These are phyloP conservation scores for Gryllus bimaculatus DNA, from an alignment of 1,140 invertebrate genomes.

Conservation along the genomic window DNA sequence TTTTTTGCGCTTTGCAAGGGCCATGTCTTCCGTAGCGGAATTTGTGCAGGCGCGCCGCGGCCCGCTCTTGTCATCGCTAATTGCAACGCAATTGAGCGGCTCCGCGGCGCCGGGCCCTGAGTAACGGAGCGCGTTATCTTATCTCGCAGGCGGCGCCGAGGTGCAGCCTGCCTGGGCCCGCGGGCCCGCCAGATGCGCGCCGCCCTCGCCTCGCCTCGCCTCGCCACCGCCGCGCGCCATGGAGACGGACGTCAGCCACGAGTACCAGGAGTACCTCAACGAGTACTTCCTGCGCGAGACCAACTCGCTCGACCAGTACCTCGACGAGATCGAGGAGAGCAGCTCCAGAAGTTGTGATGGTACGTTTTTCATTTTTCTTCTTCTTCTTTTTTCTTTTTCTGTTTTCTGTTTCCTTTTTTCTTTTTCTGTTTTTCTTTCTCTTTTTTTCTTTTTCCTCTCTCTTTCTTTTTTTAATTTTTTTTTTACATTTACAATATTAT, in stretches of 20 bases:
- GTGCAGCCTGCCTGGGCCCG: no score
- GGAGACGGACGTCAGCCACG: conserved; percentile 31
- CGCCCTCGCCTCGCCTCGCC: no score
- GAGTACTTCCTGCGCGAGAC: conserved; percentile 37
- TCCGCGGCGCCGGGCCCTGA: neutral
- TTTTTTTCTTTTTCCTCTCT: neutral
- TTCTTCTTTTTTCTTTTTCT: neutral
- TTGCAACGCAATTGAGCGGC: no score
- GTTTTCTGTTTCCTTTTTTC: neutral
- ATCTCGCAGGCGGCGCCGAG: neutral
- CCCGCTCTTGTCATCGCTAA: no score
- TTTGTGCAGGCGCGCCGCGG: no score
- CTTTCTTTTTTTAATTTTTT: neutral
- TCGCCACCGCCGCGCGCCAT: conserved; percentile 12
- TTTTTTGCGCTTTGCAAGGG: no score
- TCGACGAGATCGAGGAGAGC: conserved; percentile 37
- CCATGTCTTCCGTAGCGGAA: no score
- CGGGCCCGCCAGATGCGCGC: no score
- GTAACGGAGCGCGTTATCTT: neutral
- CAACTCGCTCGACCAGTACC: conserved; percentile 39
- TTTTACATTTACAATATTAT: neutral
- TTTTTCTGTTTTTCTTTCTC: neutral
- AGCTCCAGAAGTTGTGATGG: conserved; percentile 35
- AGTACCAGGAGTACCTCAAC: conserved; percentile 42
- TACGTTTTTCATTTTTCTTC: conserved; percentile 22